Percentiles rank a stretch among this genome's conserved stretches.
Evolutionary conservation across 2,888 invertebrate species (phyloP).

Genomic region (Hipparchia semele): DNA sequence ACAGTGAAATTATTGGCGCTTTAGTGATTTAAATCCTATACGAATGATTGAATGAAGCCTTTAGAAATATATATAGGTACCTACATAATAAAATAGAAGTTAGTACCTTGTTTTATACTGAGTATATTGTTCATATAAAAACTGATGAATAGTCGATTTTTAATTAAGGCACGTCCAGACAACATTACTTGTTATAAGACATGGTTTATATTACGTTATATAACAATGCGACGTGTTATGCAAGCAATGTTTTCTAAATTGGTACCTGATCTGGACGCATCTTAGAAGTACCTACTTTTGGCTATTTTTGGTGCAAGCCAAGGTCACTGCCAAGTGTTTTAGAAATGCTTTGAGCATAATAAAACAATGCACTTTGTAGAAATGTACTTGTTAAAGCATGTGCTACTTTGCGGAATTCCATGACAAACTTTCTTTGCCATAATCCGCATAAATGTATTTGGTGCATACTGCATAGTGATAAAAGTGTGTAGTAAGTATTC

Average conservation of each 20-base stretch:
- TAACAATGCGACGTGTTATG: neutral
- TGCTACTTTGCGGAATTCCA: neutral
- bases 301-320: neutral
- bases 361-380: neutral
- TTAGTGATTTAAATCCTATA: neutral
- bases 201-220: neutral
- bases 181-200: too few species aligned
- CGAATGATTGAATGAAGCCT: too few species aligned
- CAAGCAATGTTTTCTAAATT: too few species aligned
- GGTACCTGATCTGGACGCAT: neutral
- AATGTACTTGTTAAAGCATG: neutral
- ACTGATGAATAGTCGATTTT: too few species aligned
- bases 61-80: neutral
- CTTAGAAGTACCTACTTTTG: neutral
- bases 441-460: neutral
- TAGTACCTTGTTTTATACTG: neutral
- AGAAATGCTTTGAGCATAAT: slow-evolving; percentile 5
- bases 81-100: neutral
- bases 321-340: slow-evolving; percentile 18
- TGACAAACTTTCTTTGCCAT: slow-evolving; percentile 2
- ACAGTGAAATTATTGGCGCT: neutral
- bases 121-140: too few species aligned
- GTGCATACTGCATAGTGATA: slow-evolving; percentile 1
- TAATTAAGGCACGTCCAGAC: too few species aligned
- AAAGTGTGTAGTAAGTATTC: neutral